A percentile compares a stretch with the other conserved stretches of the same genome.
Evolutionary conservation across 2,113 vertebrate genomes (phyloP).

Genomic region (Sorex fumeus): DNA sequence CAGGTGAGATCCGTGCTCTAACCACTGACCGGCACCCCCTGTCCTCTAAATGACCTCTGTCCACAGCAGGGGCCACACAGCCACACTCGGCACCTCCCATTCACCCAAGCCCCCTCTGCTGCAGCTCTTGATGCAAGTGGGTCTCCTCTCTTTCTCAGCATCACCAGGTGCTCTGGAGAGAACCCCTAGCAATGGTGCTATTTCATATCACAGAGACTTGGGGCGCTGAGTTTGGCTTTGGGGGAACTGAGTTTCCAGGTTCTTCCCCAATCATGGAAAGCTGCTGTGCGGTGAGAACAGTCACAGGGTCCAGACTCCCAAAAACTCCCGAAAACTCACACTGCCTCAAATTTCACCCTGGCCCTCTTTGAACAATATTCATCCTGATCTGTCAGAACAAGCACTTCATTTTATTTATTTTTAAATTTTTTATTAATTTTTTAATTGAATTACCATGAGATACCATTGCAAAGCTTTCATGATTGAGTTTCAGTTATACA

Average conservation of each 20-base stretch:
- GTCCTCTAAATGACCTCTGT: not conserved
- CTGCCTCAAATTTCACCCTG: not conserved
- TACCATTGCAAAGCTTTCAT: too few relatives aligned
- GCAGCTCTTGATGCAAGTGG: not conserved
- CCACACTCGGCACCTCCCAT: not conserved
- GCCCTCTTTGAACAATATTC: not conserved
- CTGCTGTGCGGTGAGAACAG: too few relatives aligned
- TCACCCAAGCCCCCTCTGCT: not conserved
- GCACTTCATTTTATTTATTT: not conserved
- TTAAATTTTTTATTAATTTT: too few relatives aligned
- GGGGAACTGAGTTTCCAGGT: not conserved
- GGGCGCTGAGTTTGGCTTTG: not conserved
- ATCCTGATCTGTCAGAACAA: not conserved
- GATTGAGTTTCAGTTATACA: too few relatives aligned
- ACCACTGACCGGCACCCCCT: too few relatives aligned
- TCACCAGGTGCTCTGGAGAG: not conserved
- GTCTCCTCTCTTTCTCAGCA: slow-evolving; percentile 6
- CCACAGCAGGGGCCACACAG: not conserved
- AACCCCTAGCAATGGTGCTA: not conserved
- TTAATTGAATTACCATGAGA: too few relatives aligned
- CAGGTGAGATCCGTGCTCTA: too few relatives aligned
- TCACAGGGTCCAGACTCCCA: too few relatives aligned
- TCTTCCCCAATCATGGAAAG: not conserved
- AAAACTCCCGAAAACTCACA: not conserved
- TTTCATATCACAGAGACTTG: not conserved